A percentile compares a stretch with the other conserved stretches of the same genome.
Evolutionary conservation across 2,797 vertebrate genomes (phyloP).

Genomic region (Micrastur ruficollis): DNA sequence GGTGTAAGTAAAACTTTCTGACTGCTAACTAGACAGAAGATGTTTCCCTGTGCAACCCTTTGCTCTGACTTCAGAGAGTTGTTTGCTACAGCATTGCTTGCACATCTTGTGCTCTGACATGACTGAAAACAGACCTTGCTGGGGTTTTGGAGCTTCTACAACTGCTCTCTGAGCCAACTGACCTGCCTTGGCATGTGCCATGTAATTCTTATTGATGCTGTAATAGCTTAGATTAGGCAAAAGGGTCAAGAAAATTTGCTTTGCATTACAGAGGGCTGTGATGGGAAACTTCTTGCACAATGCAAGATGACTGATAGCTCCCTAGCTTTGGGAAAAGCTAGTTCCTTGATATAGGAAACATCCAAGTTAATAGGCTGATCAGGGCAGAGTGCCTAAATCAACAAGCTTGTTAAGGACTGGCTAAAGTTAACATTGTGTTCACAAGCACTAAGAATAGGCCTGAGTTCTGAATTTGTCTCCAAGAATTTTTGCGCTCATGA

Average conservation of each 20-base stretch:
- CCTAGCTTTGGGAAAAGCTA: neutral
- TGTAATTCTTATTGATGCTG: neutral
- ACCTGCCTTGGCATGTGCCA: neutral
- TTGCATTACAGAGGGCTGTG: neutral
- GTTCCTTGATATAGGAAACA: neutral
- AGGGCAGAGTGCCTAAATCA: neutral
- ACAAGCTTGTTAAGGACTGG: neutral
- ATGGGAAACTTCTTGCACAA: neutral
- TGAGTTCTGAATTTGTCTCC: neutral
- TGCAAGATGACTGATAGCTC: neutral
- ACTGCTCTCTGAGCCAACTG: neutral
- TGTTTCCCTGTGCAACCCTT: neutral
- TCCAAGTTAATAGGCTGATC: neutral
- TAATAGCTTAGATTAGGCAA: neutral
- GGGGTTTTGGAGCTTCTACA: neutral
- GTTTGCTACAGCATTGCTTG: neutral
- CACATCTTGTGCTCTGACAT: neutral
- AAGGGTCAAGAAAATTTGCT: neutral
- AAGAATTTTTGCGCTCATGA: neutral
- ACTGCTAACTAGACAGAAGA: neutral
- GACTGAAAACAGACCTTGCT: neutral
- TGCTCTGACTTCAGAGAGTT: neutral
- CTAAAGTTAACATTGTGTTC: neutral
- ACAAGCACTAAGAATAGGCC: neutral
- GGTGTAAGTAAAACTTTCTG: conserved; percentile 77